Evolutionary conservation across 2,797 vertebrate genomes (phyloP).

Genomic region (Pseudocheirus occidentalis): DNA sequence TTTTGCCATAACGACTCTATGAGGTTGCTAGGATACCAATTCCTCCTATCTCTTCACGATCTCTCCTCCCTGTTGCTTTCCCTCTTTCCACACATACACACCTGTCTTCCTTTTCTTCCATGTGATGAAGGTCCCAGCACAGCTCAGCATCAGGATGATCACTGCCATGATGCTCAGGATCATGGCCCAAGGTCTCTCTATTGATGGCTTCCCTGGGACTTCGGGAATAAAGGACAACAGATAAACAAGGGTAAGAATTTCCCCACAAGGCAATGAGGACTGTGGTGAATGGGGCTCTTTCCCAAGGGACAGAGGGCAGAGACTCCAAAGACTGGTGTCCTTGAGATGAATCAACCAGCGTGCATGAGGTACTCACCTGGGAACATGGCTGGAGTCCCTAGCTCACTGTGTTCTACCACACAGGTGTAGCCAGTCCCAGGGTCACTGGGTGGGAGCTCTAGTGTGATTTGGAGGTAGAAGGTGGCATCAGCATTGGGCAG

Average conservation of each 20-base stretch:
- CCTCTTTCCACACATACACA: background rate
- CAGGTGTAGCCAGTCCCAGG: background rate
- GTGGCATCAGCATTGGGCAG: background rate
- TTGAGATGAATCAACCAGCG: background rate
- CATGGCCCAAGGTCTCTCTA: background rate
- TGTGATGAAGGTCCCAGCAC: background rate
- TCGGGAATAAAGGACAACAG: background rate
- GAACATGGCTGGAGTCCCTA: background rate
- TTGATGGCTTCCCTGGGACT: background rate
- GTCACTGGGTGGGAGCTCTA: background rate
- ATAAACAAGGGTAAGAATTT: background rate
- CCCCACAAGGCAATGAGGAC: background rate
- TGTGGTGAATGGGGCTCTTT: background rate
- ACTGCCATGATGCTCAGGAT: background rate
- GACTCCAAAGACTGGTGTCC: background rate
- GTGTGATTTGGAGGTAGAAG: background rate
- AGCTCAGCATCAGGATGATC: background rate
- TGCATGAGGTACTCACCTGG: background rate
- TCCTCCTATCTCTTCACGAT: too few species aligned
- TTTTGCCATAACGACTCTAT: background rate
- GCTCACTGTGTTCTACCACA: background rate
- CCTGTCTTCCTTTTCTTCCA: background rate
- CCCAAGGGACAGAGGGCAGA: background rate
- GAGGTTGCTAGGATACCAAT: background rate
- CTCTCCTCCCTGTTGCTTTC: background rate